Evolutionary conservation across 2,888 invertebrate species (phyloP), one percentile per base, ranked within the genome.

Genomic region (Stenotaenia linearis): DNA sequence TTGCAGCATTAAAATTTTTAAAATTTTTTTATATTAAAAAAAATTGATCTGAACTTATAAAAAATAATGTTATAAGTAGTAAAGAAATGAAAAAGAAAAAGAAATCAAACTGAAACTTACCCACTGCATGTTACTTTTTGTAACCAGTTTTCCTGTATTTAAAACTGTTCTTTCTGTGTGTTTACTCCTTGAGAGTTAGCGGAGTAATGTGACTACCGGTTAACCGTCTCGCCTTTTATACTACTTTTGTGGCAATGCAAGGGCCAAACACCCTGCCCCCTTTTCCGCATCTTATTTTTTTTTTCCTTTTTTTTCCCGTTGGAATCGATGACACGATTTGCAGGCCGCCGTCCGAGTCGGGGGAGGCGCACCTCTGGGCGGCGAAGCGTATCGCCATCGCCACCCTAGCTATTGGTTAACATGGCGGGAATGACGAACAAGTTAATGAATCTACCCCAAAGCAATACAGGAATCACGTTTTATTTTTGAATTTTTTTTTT

Each of bases 201-300:
- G 69, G 10, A 28, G 28, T 69, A 15, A n/a, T 69, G 69, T 69
- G 12, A 28, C 69, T 69, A 69, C 69, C 69, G 12, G 69, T 69
- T 69, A n/a, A 10, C n/a, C n/a, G 69, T 25, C 4, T 12, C 28
- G 28, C 25, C 28, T 69, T 69, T 2, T 69, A 69, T 69, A 69
- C 69, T 69, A 69, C 7, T 45, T n/a, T 28, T 15, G 28, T 28
- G 69, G 69, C 28, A 25, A 69, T 69, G 25, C 69, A 69, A 10
- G 69, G 69, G 69, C 69, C 69, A 69, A 25, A 69, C 69, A 69
- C 69, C 69, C 69, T 69, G 69, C 69, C 69, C 69, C 69, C 69
- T 69, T 69, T 69, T 69, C 69, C 69, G 69, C 69, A 69, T 69
- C 69, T 69, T 28, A 28, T 69, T 69, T 69, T 69, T 69, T 69